Evolutionary conservation across 2,888 invertebrate species (phyloP).

Genomic region (Liopterus haemorrhoidalis): DNA sequence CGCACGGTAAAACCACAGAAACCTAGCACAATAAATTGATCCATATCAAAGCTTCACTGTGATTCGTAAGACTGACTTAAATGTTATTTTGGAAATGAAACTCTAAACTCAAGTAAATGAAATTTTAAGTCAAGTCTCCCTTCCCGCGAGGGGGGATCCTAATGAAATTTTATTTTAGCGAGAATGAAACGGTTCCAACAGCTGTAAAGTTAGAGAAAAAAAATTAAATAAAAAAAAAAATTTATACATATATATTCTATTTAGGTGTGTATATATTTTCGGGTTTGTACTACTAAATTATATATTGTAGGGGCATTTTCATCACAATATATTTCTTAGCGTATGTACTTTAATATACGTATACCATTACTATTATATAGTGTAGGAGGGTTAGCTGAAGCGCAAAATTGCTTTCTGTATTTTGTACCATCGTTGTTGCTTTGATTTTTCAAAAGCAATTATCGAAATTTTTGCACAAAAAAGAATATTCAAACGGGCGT

Average conservation of each 20-base stretch:
- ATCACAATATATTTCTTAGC: conserved; percentile 42
- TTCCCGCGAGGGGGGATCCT: conserved; percentile 17
- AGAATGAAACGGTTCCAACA: conserved; percentile 36
- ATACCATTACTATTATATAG: conserved; percentile 30
- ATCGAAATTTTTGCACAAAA: conserved; percentile 1
- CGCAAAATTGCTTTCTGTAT: conserved; percentile 41
- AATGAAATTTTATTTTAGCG: conserved; percentile 16
- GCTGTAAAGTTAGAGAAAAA: conserved; percentile 37
- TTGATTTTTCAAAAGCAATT: conserved; percentile 30
- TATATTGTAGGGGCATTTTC: conserved; percentile 45
- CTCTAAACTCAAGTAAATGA: conserved; percentile 36
- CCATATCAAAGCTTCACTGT: conserved; percentile 54
- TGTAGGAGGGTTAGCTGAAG: conserved; percentile 34
- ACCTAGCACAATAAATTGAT: conserved; percentile 50
- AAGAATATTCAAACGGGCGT: too few relatives aligned
- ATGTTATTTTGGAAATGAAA: conserved; percentile 47
- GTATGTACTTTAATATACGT: conserved; percentile 37
- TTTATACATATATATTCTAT: conserved; percentile 30
- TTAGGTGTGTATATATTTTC: conserved; percentile 45
- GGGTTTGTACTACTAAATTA: conserved; percentile 38
- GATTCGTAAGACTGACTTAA: conserved; percentile 53
- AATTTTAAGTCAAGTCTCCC: conserved; percentile 25
- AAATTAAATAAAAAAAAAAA: conserved; percentile 35
- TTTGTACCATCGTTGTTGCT: conserved; percentile 43
- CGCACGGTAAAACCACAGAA: conserved; percentile 29